A percentile compares a stretch with the other conserved stretches of the same genome.
phyloP scores from a whole-genome alignment of 2,113 vertebrate species.

The Puma concolor region DNA sequence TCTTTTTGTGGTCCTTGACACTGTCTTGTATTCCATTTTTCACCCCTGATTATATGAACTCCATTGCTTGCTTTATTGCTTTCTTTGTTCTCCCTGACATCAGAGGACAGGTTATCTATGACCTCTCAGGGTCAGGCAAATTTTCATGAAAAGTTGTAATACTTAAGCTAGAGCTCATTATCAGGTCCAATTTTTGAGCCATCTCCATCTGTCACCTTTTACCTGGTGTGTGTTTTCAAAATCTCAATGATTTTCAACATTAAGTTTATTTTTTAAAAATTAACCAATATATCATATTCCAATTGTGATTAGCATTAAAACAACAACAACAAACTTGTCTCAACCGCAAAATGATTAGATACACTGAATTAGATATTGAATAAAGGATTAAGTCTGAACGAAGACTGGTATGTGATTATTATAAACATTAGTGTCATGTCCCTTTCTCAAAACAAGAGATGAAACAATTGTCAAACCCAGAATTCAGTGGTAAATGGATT shows the following conservation, averaged over 20 bases:
- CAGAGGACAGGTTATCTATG: not conserved
- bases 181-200: not conserved
- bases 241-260: not conserved
- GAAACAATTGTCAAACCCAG: not conserved
- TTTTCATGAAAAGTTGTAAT: not conserved
- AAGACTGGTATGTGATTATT: not conserved
- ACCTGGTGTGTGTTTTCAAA: not conserved
- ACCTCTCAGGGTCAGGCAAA: not conserved
- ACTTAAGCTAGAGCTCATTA: not conserved
- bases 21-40: not conserved
- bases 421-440: not conserved
- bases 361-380: not conserved
- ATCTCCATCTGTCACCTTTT: not conserved
- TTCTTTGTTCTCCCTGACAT: not conserved
- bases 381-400: not conserved
- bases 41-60: not conserved
- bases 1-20: not conserved
- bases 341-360: not conserved
- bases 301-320: not conserved
- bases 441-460: not conserved
- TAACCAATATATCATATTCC: not conserved
- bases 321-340: not conserved
- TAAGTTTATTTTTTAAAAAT: not conserved
- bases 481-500: not conserved
- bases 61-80: not conserved